Evolutionary conservation across 2,113 vertebrate species (phyloP).

Genomic region (Xenus cinereus): DNA sequence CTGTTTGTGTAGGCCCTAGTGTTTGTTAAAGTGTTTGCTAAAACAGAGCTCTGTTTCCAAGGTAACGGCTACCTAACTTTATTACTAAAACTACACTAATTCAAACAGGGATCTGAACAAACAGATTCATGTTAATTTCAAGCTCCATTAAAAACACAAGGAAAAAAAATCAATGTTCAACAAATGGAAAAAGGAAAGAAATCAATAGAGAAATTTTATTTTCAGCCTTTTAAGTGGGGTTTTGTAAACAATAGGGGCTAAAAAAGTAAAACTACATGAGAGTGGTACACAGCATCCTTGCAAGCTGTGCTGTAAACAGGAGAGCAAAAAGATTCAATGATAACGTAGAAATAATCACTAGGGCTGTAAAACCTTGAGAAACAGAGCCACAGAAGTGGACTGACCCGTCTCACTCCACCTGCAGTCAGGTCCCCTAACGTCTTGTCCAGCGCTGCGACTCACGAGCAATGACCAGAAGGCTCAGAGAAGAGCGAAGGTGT

Average conservation of each 20-base stretch:
- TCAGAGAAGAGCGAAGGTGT: not conserved
- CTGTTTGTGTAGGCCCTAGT: conserved; percentile 2
- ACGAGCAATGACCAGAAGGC: not conserved
- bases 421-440: not conserved
- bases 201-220: conserved; percentile 50
- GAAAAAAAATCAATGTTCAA: conserved; percentile 49
- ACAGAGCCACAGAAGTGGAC: not conserved
- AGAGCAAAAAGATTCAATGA: not conserved
- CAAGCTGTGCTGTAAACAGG: not conserved
- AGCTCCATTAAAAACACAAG: conserved; percentile 62
- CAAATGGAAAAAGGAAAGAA: conserved; percentile 48
- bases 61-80: conserved; percentile 62
- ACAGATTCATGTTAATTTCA: conserved; percentile 63
- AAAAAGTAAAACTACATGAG: not conserved
- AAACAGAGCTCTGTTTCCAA: conserved; percentile 52
- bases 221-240: conserved; percentile 18
- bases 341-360: not conserved
- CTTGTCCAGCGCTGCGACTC: not conserved
- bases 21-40: conserved; percentile 34
- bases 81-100: conserved; percentile 48
- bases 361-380: not conserved
- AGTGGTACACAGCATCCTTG: not conserved
- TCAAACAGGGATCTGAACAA: conserved; percentile 32
- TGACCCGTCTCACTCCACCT: not conserved
- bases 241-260: conserved; percentile 19